These are phyloP conservation scores for Rana temporaria DNA, from an alignment of 2,113 vertebrate genomes.

Conservation along the genomic window DNA sequence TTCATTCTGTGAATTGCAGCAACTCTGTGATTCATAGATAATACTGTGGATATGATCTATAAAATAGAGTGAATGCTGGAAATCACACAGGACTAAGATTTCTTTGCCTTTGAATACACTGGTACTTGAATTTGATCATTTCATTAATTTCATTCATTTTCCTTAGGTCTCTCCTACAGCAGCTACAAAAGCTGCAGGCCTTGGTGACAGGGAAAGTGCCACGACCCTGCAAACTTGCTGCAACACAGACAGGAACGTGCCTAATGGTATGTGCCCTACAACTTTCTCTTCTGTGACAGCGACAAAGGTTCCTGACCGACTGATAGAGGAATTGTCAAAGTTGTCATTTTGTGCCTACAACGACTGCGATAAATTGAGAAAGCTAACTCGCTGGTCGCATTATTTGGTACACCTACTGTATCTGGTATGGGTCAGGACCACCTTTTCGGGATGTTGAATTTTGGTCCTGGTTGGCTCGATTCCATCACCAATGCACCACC, in stretches of 20 bases:
- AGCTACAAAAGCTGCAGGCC: conserved; percentile 88
- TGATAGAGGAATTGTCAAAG: too few relatives aligned
- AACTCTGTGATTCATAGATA: neutral
- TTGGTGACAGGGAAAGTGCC: conserved; percentile 86
- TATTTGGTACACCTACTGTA: too few relatives aligned
- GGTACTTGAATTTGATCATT: too few relatives aligned
- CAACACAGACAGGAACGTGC: conserved; percentile 89
- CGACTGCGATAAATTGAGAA: too few relatives aligned
- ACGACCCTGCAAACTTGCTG: conserved; percentile 87
- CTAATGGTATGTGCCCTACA: conserved; percentile 79
- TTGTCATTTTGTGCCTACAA: too few relatives aligned
- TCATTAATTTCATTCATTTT: neutral
- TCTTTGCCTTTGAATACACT: too few relatives aligned
- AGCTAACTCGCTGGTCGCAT: too few relatives aligned
- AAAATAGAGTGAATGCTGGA: neutral
- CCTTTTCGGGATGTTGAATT: too few relatives aligned
- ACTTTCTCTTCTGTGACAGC: neutral
- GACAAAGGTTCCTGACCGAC: neutral
- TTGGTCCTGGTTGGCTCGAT: too few relatives aligned
- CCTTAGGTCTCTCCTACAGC: conserved; percentile 85
- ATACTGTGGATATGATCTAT: neutral
- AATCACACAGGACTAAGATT: too few relatives aligned
- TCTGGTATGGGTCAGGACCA: too few relatives aligned
- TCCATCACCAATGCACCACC: too few relatives aligned
- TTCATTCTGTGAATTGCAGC: conserved; percentile 51